Conservation (phyloP, 2,797 vertebrate species). For the Spondyliosoma cantharus region DNA sequence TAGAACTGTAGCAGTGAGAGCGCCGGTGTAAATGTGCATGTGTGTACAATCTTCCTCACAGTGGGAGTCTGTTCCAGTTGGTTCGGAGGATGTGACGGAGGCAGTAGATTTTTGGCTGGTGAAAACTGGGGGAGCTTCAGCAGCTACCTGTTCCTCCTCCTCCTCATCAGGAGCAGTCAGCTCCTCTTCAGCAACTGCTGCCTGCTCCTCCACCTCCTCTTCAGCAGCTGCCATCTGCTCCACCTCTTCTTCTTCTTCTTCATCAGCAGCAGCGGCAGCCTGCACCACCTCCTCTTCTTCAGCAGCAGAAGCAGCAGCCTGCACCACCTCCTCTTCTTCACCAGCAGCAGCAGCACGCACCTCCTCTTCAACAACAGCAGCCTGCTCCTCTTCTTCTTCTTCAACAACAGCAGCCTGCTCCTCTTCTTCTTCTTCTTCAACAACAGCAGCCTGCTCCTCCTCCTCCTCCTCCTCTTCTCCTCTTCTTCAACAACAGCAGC, state of each 20-base stretch:
- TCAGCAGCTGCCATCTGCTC: too few species aligned
- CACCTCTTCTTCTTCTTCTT: too few species aligned
- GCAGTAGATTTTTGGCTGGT: conserved; percentile 71
- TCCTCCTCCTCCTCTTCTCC: conserved; percentile 59
- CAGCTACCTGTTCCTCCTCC: conserved; percentile 51
- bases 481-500: conserved; percentile 38
- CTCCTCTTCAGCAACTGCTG: too few species aligned
- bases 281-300: conserved; percentile 47
- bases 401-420: too few species aligned
- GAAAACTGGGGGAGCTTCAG: conserved; percentile 44
- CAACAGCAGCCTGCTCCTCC: conserved; percentile 38
- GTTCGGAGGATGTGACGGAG: conserved; percentile 79
- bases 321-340: too few species aligned
- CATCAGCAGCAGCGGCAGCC: conserved; percentile 12
- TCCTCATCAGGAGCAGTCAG: too few species aligned
- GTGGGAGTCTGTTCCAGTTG: conserved; percentile 80
- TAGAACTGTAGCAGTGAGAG: background rate
- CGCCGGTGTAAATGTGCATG: background rate
- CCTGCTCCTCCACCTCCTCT: too few species aligned
- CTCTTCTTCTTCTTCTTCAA: background rate
- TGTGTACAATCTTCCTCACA: conserved; percentile 72
- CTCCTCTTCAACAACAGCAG: too few species aligned
- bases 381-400: too few species aligned
- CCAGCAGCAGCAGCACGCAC: too few species aligned
- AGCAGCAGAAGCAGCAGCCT: too few species aligned